Base-by-base conservation (phyloP, 2,797 vertebrate species). In the Acrossocheilus wenchowensis region DNA sequence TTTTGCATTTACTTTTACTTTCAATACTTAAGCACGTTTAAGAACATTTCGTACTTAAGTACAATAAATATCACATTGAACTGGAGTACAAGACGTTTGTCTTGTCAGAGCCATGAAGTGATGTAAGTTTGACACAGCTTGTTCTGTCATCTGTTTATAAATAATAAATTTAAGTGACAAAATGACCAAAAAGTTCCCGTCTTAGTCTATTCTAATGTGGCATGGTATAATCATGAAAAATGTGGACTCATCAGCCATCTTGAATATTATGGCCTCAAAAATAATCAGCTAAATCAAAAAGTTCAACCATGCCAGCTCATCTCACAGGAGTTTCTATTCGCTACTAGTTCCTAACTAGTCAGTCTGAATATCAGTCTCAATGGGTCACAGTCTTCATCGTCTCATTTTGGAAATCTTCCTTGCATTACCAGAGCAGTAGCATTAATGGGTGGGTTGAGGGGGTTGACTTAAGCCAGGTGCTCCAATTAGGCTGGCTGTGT, bases 391-490 rank as follows among this genome's bases (percentile, higher is more conserved):
- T 83, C 77, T 68, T 83, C 68, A 84, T 83, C 19, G n/a, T 79
- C 52, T 82, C n/a, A 26, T 83, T 89, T 87, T 62, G 34, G 64
- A 83, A 81, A 68, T 52, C 73, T 85, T 69, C 71, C 57, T 72
- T 79, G 78, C 72, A 74, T 82, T 83, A 89, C 72, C 79, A 57
- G 72, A 88, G 81, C 85, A 87, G 68, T 64, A 86, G 86, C 87
- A 88, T 88, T 84, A 89, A 86, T 82, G 74, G 83, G 57, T 86
- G 81, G 50, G 87, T 88, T 85, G 87, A 88, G 90, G 54, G 71
- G 90, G 83, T 84, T 88, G 87, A 89, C 88, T 87, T 87, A 86
- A 87, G 69, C 88, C 90, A 88, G 90, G 88, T 90, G 90, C 88
- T 89, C 69, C 89, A 90, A 91, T 90, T 88, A 91, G 88, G 85